These are phyloP conservation scores for Bothrops jararaca DNA, from an alignment of 2,113 vertebrate species.

Conservation along the genomic window DNA sequence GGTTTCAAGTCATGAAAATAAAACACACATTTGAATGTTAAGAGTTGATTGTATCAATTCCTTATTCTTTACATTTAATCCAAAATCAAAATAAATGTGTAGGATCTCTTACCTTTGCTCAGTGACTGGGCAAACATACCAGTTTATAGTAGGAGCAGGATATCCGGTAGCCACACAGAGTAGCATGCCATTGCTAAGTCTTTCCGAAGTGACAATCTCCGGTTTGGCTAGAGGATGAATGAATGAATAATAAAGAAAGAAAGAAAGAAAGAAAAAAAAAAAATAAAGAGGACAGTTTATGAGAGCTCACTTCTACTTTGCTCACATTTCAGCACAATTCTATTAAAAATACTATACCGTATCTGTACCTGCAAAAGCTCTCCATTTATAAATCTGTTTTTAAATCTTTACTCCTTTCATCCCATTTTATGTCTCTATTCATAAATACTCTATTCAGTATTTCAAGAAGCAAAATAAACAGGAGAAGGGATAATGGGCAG, in stretches of 20 bases:
- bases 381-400: background rate
- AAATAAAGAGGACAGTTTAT: background rate
- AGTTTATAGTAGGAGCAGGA: slow-evolving; percentile 88
- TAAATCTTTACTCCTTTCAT: background rate
- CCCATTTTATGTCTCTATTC: background rate
- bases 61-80: background rate
- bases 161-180: slow-evolving; percentile 89
- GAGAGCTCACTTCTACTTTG: background rate
- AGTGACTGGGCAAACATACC: slow-evolving; percentile 88
- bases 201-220: slow-evolving; percentile 82
- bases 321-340: background rate
- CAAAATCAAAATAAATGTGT: slow-evolving; percentile 10
- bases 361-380: background rate
- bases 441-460: too few species aligned
- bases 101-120: slow-evolving; percentile 79
- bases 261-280: too few species aligned
- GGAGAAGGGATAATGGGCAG: slow-evolving; percentile 20
- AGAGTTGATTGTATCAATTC: too few species aligned
- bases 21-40: background rate
- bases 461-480: background rate
- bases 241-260: background rate
- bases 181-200: slow-evolving; percentile 82
- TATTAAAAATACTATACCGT: background rate
- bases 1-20: background rate
- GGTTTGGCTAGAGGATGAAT: slow-evolving; percentile 81